A percentile compares a stretch with the other conserved stretches of the same genome.
Conservation (phyloP, 2,113 vertebrate species). For the Pedionomus torquatus region DNA sequence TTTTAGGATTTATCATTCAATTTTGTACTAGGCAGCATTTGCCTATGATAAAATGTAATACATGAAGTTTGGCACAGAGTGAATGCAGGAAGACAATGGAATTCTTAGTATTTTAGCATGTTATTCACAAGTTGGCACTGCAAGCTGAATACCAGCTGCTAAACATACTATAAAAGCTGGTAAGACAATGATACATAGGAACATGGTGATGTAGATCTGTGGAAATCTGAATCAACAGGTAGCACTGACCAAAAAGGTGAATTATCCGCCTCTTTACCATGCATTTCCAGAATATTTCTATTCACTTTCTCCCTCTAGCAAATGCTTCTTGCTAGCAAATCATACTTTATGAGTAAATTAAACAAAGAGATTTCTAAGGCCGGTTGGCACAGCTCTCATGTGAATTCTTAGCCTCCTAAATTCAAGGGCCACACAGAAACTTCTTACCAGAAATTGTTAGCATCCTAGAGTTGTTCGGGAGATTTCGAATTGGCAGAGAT, state of each 20-base stretch:
- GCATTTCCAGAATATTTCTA: not conserved
- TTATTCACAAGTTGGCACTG: not conserved
- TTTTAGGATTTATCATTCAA: not conserved
- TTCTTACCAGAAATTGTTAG: not conserved
- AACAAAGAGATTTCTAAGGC: rapidly evolving
- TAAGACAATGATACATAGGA: not conserved
- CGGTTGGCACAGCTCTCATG: not conserved
- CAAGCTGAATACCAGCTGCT: not conserved
- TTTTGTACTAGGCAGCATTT: not conserved
- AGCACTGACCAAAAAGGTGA: not conserved
- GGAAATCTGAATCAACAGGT: not conserved
- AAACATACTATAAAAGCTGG: not conserved
- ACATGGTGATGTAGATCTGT: not conserved
- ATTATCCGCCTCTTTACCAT: not conserved
- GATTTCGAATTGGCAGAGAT: not conserved
- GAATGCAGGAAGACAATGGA: not conserved
- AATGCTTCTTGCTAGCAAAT: not conserved
- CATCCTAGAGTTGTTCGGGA: not conserved
- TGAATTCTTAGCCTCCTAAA: not conserved
- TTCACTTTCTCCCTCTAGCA: not conserved
- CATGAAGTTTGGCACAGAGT: not conserved
- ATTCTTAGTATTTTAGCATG: not conserved
- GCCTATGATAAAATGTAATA: not conserved
- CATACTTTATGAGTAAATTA: not conserved
- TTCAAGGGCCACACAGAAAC: not conserved